phyloP scores from a whole-genome alignment of 1,140 invertebrate species.

The Cydia amplana region DNA sequence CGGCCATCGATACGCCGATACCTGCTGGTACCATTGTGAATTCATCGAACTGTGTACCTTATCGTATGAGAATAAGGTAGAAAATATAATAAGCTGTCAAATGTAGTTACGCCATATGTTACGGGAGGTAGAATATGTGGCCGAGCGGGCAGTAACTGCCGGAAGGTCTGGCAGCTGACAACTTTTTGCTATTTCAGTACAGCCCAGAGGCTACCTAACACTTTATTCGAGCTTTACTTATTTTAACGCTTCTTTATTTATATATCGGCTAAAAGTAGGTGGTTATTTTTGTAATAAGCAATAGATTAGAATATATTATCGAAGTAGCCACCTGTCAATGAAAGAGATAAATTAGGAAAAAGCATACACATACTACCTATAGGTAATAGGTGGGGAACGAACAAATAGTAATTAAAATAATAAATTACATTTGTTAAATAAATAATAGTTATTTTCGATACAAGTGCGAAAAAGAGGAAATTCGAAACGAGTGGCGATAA shows the following conservation, averaged over 20 bases:
- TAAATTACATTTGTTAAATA: too few species aligned
- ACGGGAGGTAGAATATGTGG: not conserved
- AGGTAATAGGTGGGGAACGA: too few species aligned
- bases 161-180: slow-evolving; percentile 1
- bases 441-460: too few species aligned
- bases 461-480: too few species aligned
- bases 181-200: slow-evolving; percentile 16
- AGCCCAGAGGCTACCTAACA: not conserved
- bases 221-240: not conserved
- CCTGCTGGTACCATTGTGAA: not conserved
- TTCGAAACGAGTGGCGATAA: too few species aligned
- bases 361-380: too few species aligned
- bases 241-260: not conserved
- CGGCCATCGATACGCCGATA: not conserved
- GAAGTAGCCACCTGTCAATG: too few species aligned
- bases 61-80: not conserved
- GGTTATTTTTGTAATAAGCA: too few species aligned
- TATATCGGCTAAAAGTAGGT: too few species aligned
- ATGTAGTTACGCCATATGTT: not conserved
- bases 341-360: too few species aligned
- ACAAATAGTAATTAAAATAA: too few species aligned
- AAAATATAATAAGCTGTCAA: not conserved
- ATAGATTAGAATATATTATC: too few species aligned
- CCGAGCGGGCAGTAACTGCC: not conserved
- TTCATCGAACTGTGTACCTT: not conserved